phyloP scores from a whole-genome alignment of 37 sponge, comb jelly and placozoan species.

The Amphimedon queenslandica region DNA sequence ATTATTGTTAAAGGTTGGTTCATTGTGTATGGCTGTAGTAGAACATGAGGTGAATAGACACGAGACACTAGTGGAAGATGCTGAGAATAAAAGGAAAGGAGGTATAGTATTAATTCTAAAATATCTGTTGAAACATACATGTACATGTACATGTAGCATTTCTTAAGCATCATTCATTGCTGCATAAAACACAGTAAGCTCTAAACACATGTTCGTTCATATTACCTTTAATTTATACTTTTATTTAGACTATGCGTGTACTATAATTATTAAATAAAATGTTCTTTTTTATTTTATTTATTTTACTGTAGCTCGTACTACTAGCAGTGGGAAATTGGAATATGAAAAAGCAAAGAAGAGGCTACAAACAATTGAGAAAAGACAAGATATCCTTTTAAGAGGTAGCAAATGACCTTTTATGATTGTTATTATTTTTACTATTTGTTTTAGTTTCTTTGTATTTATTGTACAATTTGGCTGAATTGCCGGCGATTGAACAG shows the following conservation, averaged over 20 bases:
- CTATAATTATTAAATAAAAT: neutral
- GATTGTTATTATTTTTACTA: no score
- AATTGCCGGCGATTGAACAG: constrained; percentile 81
- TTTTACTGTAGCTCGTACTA: neutral
- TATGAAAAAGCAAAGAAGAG: constrained; percentile 81
- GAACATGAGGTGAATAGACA: constrained; percentile 85
- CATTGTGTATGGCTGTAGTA: constrained; percentile 75
- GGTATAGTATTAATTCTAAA: constrained; percentile 25
- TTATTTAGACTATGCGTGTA: no score
- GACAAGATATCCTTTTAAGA: constrained; percentile 90
- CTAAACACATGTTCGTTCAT: no score
- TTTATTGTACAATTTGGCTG: constrained; percentile 84
- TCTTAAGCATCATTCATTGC: no score
- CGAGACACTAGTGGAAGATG: constrained; percentile 60
- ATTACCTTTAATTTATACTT: no score
- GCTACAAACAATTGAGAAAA: constrained; percentile 58
- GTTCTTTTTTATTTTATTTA: neutral
- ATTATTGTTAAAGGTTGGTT: no score
- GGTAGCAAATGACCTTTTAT: no score
- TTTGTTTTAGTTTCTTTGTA: constrained; percentile 64
- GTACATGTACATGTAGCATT: no score
- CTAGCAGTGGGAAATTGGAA: constrained; percentile 48
- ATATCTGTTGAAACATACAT: neutral
- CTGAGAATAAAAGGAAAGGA: constrained; percentile 48
- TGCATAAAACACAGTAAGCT: no score